Percentiles rank a stretch among this genome's conserved stretches.
These are phyloP conservation scores for Climacteris rufus DNA, from an alignment of 2,113 vertebrate species.

Conservation along the genomic window DNA sequence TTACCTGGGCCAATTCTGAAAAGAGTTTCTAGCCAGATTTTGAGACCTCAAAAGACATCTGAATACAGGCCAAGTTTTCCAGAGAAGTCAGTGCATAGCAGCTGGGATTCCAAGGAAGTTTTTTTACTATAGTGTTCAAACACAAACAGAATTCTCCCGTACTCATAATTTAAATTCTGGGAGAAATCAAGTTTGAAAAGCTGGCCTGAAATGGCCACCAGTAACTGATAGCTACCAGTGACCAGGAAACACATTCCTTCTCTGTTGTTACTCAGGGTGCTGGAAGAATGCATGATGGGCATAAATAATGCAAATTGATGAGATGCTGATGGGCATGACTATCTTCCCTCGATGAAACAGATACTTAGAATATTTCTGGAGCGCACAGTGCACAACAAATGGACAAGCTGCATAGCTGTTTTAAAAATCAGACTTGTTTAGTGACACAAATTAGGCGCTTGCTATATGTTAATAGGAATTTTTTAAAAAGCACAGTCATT, in stretches of 20 bases:
- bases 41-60: not conserved
- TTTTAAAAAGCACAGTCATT: not conserved
- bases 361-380: not conserved
- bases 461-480: not conserved
- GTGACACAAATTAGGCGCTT: not conserved
- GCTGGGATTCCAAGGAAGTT: not conserved
- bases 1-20: not conserved
- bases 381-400: not conserved
- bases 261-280: not conserved
- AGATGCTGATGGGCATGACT: not conserved
- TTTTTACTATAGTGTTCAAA: not conserved
- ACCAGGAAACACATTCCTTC: not conserved
- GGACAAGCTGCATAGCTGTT: not conserved
- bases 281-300: not conserved
- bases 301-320: conserved; percentile 7
- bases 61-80: not conserved
- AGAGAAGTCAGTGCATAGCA: not conserved
- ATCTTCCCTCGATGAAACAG: not conserved
- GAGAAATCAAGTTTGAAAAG: not conserved
- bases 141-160: not conserved
- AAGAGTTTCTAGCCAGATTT: not conserved
- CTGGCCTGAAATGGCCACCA: not conserved
- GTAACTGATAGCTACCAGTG: not conserved
- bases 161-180: not conserved
- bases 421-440: not conserved